These are phyloP conservation scores for Ctenoplectra terminalis DNA, from an alignment of 1,140 invertebrate genomes.

Conservation along the genomic window DNA sequence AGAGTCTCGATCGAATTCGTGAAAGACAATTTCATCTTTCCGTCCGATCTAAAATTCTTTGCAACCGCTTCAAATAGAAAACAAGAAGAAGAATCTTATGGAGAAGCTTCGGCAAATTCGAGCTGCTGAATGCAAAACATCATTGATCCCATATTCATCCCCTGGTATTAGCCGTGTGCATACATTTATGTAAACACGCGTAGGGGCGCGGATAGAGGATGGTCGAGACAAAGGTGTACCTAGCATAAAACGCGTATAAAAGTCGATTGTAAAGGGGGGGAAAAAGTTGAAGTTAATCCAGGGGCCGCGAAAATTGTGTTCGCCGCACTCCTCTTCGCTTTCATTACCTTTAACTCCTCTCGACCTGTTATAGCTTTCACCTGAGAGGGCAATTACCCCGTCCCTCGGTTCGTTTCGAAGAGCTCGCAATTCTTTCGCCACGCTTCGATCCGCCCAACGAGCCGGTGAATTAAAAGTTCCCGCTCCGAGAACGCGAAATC, in stretches of 20 bases:
- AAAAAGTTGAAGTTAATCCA: constrained; percentile 73
- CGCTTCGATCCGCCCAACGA: neutral
- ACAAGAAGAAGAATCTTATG: neutral
- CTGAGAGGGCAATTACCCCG: constrained; percentile 28
- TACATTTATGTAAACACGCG: constrained; percentile 38
- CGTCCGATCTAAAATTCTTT: too few relatives aligned
- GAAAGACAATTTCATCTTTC: neutral
- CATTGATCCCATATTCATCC: neutral
- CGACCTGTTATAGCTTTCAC: neutral
- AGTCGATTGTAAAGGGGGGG: constrained; percentile 53
- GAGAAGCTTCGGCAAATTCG: neutral
- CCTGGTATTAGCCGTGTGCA: neutral
- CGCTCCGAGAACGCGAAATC: neutral
- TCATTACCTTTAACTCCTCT: constrained; percentile 65
- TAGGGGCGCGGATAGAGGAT: neutral
- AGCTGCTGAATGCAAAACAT: neutral
- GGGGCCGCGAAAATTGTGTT: constrained; percentile 70
- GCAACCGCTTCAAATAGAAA: too few relatives aligned
- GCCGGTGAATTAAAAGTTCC: constrained; percentile 19
- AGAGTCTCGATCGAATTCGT: too few relatives aligned
- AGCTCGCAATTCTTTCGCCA: constrained; percentile 38
- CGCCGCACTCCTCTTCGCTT: constrained; percentile 64
- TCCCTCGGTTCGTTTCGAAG: neutral
- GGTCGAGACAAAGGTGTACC: neutral
- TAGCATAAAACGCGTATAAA: constrained; percentile 70